Evolutionary conservation across 2,797 vertebrate genomes (phyloP).

Genomic region (Micrastur ruficollis): DNA sequence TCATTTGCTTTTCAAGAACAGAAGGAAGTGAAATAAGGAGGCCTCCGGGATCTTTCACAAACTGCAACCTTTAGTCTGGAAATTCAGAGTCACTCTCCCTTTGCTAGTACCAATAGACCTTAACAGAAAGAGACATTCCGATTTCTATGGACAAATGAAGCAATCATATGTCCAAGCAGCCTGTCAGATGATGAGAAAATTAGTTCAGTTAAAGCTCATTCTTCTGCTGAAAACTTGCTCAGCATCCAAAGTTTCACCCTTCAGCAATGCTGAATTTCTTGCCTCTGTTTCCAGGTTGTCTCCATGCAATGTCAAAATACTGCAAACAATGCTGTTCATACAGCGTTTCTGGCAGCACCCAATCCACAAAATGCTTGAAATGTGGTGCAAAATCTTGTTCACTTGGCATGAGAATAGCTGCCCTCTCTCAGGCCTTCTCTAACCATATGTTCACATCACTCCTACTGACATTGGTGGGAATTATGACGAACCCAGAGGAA

Average conservation of each 20-base stretch:
- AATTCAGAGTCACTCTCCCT: not conserved
- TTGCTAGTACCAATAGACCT: not conserved
- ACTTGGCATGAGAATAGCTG: conserved; percentile 21
- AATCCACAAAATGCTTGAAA: not conserved
- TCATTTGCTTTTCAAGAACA: not conserved
- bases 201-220: not conserved
- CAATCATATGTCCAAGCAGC: not conserved
- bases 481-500: not conserved
- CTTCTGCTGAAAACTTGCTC: not conserved
- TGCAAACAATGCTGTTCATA: conserved; percentile 15
- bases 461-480: conserved; percentile 35
- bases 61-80: not conserved
- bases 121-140: not conserved
- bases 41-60: not conserved
- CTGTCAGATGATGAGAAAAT: not conserved
- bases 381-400: conserved; percentile 18
- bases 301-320: conserved; percentile 13
- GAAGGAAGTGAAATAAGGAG: not conserved
- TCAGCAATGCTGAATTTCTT: not conserved
- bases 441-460: conserved; percentile 55
- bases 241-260: not conserved
- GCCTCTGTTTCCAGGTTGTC: not conserved
- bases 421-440: conserved; percentile 25
- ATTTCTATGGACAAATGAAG: not conserved
- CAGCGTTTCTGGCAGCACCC: not conserved